Evolutionary conservation across 2,888 invertebrate genomes (phyloP).

Genomic region (Sphecodes monilicornis): DNA sequence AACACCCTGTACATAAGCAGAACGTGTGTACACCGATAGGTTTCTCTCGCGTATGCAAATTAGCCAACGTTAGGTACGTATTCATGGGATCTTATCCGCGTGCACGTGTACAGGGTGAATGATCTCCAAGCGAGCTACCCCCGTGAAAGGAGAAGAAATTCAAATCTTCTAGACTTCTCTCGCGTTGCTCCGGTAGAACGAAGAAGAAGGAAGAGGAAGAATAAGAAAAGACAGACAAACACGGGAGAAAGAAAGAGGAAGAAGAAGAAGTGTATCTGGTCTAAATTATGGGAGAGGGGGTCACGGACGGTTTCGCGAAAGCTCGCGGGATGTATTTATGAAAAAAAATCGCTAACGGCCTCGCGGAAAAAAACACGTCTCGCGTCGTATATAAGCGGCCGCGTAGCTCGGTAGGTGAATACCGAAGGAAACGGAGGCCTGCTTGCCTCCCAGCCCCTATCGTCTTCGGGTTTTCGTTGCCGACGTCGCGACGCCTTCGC

Average conservation of each 20-base stretch:
- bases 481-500: background rate
- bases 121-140: slow-evolving; percentile 70
- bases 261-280: slow-evolving; percentile 33
- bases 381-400: slow-evolving; percentile 9
- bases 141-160: slow-evolving; percentile 69
- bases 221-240: background rate
- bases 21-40: slow-evolving; percentile 66
- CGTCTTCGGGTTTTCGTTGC: background rate
- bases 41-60: slow-evolving; percentile 78
- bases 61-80: slow-evolving; percentile 72
- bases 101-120: slow-evolving; percentile 79
- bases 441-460: background rate
- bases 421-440: slow-evolving; percentile 24
- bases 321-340: slow-evolving; percentile 49
- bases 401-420: slow-evolving; percentile 37
- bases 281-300: slow-evolving; percentile 51
- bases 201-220: background rate
- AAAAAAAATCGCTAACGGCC: slow-evolving; percentile 47
- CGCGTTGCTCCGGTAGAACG: slow-evolving; percentile 20
- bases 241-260: background rate
- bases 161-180: slow-evolving; percentile 65
- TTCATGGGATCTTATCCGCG: slow-evolving; percentile 79
- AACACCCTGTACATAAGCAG: slow-evolving; percentile 56
- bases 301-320: slow-evolving; percentile 4
- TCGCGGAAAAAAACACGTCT: slow-evolving; percentile 24